Base-by-base conservation (phyloP, 1,140 invertebrate species). In the Apis cerana region DNA sequence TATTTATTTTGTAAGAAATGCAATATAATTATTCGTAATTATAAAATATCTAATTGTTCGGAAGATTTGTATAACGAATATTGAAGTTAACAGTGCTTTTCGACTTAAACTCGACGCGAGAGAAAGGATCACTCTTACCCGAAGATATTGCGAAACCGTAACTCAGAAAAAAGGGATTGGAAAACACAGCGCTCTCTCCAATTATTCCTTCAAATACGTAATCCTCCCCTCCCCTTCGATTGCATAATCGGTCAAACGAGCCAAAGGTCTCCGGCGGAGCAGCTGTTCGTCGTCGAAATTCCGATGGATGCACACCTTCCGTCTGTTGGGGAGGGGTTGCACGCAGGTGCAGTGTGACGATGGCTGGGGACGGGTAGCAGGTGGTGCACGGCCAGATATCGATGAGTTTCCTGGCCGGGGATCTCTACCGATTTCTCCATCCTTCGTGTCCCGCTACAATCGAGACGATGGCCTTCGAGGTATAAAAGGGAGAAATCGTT, bases 321-420 rank as follows among this genome's bases (percentile, higher is more conserved):
- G 80, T 80, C 74, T 69, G 77, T 23, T 43, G 21, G 50, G 13
- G 33, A 79, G 62, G 75, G 75, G 82, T 75, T 79, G 80, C 75
- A 75, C 75, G 90, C 90, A 91, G 90, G 90, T 91, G 90, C 89
- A 72, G 84, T 85, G 70, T 61, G 84, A 56, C 48, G 75, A 69
- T 82, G 75, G 70, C 74, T 59, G 50, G 59, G 33, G 56, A 11
- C 78, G 71, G 56, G 27, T 50, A 80, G 85, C 86, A 88, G 86
- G 77, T 88, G 86, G 82, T 86, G 84, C 70, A 69, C 19, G 82
- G 64, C 74, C 85, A 84, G 82, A 78, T 86, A 84, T 67, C 80
- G 75, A 72, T 43, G 58, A 54, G 17, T 15, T 19, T 27, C n/a
- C 27, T 7, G 23, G 17, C 27, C 59, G 33, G 59, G 65, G 43